Conservation (phyloP, 2,113 vertebrate genomes). For the Pedetes capensis region DNA sequence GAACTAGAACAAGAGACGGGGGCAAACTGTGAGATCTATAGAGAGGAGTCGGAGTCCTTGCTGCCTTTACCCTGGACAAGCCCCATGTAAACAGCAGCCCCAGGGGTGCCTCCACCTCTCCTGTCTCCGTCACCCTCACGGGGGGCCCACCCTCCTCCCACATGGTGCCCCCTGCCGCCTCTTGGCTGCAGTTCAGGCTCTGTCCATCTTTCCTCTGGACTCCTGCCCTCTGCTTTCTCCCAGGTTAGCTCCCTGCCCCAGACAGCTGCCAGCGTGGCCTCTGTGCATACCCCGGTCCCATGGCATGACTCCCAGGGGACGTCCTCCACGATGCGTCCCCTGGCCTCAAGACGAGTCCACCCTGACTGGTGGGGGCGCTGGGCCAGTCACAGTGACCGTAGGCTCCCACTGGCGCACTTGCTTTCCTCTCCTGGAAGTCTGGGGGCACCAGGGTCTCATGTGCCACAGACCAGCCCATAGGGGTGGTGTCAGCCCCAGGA, state of each 20-base stretch:
- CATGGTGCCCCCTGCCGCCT: no score
- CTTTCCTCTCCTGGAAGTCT: no score
- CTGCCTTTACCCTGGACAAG: background rate
- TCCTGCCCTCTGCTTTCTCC: background rate
- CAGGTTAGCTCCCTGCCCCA: background rate
- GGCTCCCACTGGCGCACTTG: no score
- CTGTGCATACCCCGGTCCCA: background rate
- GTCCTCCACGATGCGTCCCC: background rate
- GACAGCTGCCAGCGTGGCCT: background rate
- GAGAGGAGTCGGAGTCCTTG: background rate
- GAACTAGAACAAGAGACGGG: background rate
- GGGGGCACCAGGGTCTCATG: no score
- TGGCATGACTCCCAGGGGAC: background rate
- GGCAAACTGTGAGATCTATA: background rate
- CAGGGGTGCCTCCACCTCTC: background rate
- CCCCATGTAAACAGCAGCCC: background rate
- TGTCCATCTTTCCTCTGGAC: background rate
- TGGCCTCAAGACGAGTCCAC: background rate
- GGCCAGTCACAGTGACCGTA: background rate
- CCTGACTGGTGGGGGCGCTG: no score
- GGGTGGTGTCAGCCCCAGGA: accelerated
- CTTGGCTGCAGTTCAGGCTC: background rate
- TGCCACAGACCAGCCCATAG: background rate
- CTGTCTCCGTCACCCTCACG: background rate
- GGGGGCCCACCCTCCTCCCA: no score